A percentile compares a stretch with the other conserved stretches of the same genome.
Conservation (phyloP, 2,888 invertebrate genomes). For the Maniola hyperantus region DNA sequence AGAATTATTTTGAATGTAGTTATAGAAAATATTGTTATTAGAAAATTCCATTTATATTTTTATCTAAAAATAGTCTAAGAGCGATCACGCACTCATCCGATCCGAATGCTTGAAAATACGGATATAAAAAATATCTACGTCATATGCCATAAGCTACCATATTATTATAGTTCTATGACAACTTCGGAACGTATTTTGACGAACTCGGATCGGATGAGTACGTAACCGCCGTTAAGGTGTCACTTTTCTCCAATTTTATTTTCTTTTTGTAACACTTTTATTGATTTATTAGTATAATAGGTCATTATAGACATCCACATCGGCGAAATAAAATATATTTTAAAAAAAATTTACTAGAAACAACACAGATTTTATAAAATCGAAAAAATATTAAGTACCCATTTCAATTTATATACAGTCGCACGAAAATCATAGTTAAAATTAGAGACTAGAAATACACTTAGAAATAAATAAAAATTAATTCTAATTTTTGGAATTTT, state of each 20-base stretch:
- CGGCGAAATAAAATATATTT: slow-evolving; percentile 57
- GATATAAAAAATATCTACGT: no score
- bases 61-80: slow-evolving; percentile 29
- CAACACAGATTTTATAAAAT: slow-evolving; percentile 65
- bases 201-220: no score
- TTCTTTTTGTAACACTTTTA: slow-evolving; percentile 29
- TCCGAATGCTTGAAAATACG: no score
- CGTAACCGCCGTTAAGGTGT: no score
- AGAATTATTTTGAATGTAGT: slow-evolving; percentile 34
- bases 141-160: no score
- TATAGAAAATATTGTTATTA: slow-evolving; percentile 33
- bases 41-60: slow-evolving; percentile 35
- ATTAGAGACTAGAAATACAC: slow-evolving; percentile 41
- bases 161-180: no score
- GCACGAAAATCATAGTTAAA: slow-evolving; percentile 54
- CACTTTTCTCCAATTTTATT: slow-evolving; percentile 20
- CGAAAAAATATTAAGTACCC: slow-evolving; percentile 56
- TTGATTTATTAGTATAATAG: slow-evolving; percentile 23
- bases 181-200: no score
- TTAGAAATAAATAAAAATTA: slow-evolving; percentile 36
- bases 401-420: slow-evolving; percentile 64
- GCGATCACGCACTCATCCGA: no score
- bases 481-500: slow-evolving; percentile 45
- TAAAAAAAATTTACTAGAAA: slow-evolving; percentile 75
- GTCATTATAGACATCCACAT: slow-evolving; percentile 56